phyloP scores from a whole-genome alignment of 2,888 invertebrate species.

The Limnephilus rhombicus region DNA sequence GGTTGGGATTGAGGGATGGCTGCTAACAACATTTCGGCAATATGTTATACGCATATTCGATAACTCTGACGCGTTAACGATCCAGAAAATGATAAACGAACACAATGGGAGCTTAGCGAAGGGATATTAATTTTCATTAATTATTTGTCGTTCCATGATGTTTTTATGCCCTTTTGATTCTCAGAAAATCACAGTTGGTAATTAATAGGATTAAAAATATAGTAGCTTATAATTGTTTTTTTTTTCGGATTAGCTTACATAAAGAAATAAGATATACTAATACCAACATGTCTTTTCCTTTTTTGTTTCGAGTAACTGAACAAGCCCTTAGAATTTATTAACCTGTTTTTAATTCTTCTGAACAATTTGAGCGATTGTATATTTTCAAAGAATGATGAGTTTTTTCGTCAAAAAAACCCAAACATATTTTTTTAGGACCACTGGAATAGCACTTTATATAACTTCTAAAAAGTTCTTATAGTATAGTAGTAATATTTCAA shows the following conservation, averaged over 20 bases:
- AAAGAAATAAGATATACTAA: too few species aligned
- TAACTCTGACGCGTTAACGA: constrained; percentile 24
- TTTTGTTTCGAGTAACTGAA: background rate
- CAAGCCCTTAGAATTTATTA: too few species aligned
- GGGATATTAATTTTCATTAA: constrained; percentile 15
- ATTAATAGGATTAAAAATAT: background rate
- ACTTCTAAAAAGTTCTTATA: too few species aligned
- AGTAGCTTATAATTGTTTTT: too few species aligned
- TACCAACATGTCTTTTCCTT: background rate
- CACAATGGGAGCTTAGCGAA: background rate
- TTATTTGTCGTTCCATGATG: background rate
- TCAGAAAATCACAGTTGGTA: background rate
- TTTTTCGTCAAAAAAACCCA: too few species aligned
- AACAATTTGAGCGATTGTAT: too few species aligned
- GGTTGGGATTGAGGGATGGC: background rate
- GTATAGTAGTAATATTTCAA: too few species aligned
- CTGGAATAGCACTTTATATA: too few species aligned
- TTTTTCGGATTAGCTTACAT: too few species aligned
- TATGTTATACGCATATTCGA: constrained; percentile 34
- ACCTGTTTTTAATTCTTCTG: too few species aligned
- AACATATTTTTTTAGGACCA: background rate
- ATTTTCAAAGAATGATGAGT: background rate
- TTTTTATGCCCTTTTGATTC: background rate
- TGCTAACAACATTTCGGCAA: background rate
- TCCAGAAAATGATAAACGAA: constrained; percentile 12